A percentile compares a stretch with the other conserved stretches of the same genome.
These are phyloP conservation scores for Meloidogyne chitwoodi DNA, from an alignment of 1,140 invertebrate genomes.

Conservation along the genomic window DNA sequence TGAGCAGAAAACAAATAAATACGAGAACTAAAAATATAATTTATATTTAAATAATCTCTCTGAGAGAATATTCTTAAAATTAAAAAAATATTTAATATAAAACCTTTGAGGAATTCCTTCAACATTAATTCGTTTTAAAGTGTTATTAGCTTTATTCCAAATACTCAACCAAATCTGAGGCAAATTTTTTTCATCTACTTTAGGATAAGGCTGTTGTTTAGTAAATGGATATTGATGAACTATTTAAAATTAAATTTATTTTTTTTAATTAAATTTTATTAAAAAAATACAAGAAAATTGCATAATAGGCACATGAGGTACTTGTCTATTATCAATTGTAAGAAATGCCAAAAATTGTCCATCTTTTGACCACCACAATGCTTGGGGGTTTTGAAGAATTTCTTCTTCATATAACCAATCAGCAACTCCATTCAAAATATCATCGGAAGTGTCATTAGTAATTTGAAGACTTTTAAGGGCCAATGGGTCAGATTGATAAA, in stretches of 20 bases:
- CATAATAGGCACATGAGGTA: constrained; percentile 38
- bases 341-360: constrained; percentile 50
- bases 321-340: constrained; percentile 42
- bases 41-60: no score
- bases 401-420: constrained; percentile 60
- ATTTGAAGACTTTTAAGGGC: constrained; percentile 28
- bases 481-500: constrained; percentile 45
- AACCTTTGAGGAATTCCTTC: constrained; percentile 23
- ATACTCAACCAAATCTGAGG: constrained; percentile 35
- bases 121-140: constrained; percentile 10
- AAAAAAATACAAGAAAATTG: constrained; percentile 10
- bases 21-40: constrained; percentile 28
- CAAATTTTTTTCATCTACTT: constrained; percentile 44
- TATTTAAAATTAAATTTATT: constrained; percentile 11
- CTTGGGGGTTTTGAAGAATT: constrained; percentile 41
- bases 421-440: constrained; percentile 48
- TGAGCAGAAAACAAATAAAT: constrained; percentile 47
- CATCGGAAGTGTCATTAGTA: constrained; percentile 31
- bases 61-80: no score
- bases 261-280: no score
- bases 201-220: constrained; percentile 49
- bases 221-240: constrained; percentile 38
- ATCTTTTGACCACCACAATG: constrained; percentile 54
- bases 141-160: constrained; percentile 33
- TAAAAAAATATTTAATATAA: no score